Base-by-base conservation (phyloP, 2,888 invertebrate genomes). In the Bombyx huttoni region DNA sequence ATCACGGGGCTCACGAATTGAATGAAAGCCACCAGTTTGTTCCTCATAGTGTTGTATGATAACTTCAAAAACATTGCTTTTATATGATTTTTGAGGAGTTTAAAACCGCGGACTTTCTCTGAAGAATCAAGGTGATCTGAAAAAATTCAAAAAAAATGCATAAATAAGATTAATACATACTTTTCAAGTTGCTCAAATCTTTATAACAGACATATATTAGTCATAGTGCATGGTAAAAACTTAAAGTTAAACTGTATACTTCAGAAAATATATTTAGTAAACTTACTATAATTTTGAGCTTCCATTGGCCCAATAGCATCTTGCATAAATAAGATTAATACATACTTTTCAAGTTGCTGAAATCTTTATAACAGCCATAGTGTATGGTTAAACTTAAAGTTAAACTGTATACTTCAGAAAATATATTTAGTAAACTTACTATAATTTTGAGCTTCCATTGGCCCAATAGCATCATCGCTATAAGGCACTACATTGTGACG, bases 21-120 rank as follows among this genome's bases (percentile, higher is more conserved):
- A 73, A 88, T 86, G 7, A 82, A 57, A 0, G 82, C 75, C 1
- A 74, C 68, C 8, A 88, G 58, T 65, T 87, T 86, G 56, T 78
- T 87, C 50, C 88, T 69, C 64, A 75, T 79, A 0, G 83, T 64
- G 50, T 81, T 81, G 58, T 83, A 83, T 0, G 75, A 69, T 13
- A 84, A 67, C 59, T 88, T 88, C 7, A 86, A 59, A 54, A 88
- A 84, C 84, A 87, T 88, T 0, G 88, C 88, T 54, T 80, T 83
- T 57, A 86, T 81, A 56, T 88, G 88, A 54, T 86, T 86, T 52
- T 62, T 68, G 8, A 86, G 65, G 34, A 88, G 66, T 68, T 69
- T 78, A n/a, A 64, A 59, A 14, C 88, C 88, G 54, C 70, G 71
- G 0, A 84, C 82, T 71, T 86, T 86, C 57, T 81, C 64, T 63